Conservation (phyloP, 2,888 invertebrate species). For the Oasisia sp. region DNA sequence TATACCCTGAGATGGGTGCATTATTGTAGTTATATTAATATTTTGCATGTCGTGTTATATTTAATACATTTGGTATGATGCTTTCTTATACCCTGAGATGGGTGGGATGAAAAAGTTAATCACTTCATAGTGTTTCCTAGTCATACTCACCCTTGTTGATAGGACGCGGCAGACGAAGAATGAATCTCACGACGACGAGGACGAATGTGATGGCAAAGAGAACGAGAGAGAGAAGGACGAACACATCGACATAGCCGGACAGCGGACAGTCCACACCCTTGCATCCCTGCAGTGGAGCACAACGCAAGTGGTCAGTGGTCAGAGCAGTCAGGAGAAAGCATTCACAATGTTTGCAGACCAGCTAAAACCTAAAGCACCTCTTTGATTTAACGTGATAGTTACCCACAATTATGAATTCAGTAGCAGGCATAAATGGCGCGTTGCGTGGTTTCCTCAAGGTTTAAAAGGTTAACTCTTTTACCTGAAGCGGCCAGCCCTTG, state of each 20-base stretch:
- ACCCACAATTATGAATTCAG: background rate
- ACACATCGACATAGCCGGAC: background rate
- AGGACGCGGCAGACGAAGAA: constrained; percentile 1
- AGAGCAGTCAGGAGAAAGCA: background rate
- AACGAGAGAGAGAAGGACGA: background rate
- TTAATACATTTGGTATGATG: no score
- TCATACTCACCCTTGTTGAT: background rate
- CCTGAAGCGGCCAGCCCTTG: no score
- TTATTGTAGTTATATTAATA: no score
- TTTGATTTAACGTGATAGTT: background rate
- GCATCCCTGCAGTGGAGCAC: background rate
- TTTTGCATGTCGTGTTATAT: no score
- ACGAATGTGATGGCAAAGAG: background rate
- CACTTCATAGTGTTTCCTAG: background rate
- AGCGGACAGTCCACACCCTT: background rate
- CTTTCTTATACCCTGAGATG: no score
- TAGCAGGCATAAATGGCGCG: background rate
- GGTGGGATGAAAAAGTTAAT: no score
- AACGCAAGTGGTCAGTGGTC: background rate
- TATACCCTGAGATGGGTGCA: no score
- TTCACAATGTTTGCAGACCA: background rate
- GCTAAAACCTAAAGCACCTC: background rate
- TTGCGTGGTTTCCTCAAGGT: background rate
- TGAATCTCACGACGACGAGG: background rate
- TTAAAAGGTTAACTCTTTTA: no score